Base-by-base conservation (phyloP, 1,140 invertebrate species). In the Copidosoma floridanum region DNA sequence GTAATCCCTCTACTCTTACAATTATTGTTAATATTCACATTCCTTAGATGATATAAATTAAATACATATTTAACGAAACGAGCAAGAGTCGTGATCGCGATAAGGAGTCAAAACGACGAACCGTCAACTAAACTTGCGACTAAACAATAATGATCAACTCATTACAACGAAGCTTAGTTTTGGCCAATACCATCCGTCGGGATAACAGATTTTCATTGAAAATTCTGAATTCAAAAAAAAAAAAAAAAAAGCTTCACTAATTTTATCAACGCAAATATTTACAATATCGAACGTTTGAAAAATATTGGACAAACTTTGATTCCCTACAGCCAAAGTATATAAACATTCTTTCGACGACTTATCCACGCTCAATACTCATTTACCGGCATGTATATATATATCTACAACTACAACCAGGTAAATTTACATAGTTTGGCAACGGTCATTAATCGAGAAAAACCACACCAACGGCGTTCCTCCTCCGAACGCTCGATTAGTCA, bases 401-500 rank as follows among this genome's bases (percentile, higher is more conserved):
- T n/a, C n/a, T n/a, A 3, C 57, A 51, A 52, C 26, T 16, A 57
- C 48, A 46, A 51, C 20, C 21, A 41, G 6, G 23, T 46, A n/a
- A 63, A 63, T 63, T 50, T 63, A 63, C 56, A n/a, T n/a, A 54
- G 43, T 63, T 63, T 63, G 61, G 55, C 55, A 63, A 63, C 57
- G 32, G 41, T 59, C 21, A 32, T 32, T 32, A 0, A 7, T 43
- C 16, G 7, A 8, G 8, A 43, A 43, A 43, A 16, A 7, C 1
- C 40, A 43, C n/a, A n/a, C n/a, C n/a, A n/a, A n/a, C n/a, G n/a
- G n/a, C n/a, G n/a, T 21, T n/a, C n/a, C n/a, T 21, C 20, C 20
- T 43, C 41, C 8, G 6, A 21, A 43, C 57, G 32, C 44, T 59
- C 26, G 29, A 59, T 40, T 26, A 40, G 26, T 38, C 6, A 38